Evolutionary conservation across 1,140 invertebrate genomes (phyloP), one percentile per base, ranked within the genome.

Genomic region (Babylonia areolata): DNA sequence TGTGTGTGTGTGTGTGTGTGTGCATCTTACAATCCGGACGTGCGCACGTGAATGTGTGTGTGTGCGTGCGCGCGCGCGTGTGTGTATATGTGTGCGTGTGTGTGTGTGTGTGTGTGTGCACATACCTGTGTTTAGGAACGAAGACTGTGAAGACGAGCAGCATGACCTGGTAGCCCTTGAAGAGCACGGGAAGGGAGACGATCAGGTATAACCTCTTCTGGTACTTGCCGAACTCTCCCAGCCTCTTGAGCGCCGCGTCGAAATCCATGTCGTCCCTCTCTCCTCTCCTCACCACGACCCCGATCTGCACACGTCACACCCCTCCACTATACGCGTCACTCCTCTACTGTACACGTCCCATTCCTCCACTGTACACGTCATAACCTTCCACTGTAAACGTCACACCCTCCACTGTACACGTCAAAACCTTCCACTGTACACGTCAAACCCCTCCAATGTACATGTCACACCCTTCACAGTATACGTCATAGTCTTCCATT

Each of bases 41-140:
- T 64, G 58, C 2, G 46, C 20, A 20, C 20, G 46, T 51, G 9
- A 11, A 20, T 51, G 58, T 64, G 58, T 11, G 58, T 3, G 58
- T 11, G 58, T 64, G 28, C 2, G 58, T 64, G 58, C 2, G 58
- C 28, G 58, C 2, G 28, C 28, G 58, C 28, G 58, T 64, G 17
- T 64, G 58, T 11, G 6, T 64, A 23, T 3, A 11, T 64, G 58
- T 64, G 58, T 64, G 20, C 28, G 58, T 64, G 58, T 64, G 58
- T 64, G 58, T 64, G 58, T 64, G 58, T 64, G 58, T 64, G 58
- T 64, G 58, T 64, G 58, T 64, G 58, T 64, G 58, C 28, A 23
- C 28, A 54, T 40, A 87, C 87, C 87, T 87, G 87, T 87, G 84
- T 33, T 82, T 81, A 15, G 87, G 87, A 1, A 87, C 71, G 54